Evolutionary conservation across 2,797 vertebrate genomes (phyloP).

Genomic region (Uromys caudimaculatus): DNA sequence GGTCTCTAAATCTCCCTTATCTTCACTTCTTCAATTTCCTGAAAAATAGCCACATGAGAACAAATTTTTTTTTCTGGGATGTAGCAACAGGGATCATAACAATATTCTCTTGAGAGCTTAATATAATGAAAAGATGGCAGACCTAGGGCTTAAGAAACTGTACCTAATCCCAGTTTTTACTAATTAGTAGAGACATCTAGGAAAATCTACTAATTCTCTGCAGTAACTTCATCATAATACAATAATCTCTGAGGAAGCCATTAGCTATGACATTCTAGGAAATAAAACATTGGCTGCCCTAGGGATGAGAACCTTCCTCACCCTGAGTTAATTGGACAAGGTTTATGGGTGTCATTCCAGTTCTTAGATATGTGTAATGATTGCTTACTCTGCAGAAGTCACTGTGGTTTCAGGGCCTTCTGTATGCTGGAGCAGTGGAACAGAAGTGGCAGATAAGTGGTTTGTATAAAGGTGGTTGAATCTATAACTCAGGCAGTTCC

Average conservation of each 20-base stretch:
- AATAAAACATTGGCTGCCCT: constrained; percentile 50
- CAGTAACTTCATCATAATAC: constrained; percentile 9
- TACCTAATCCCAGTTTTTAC: constrained; percentile 25
- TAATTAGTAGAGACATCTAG: constrained; percentile 67
- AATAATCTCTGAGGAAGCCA: constrained; percentile 55
- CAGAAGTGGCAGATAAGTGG: neutral
- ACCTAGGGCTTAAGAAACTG: constrained; percentile 39
- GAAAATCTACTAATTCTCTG: constrained; percentile 64
- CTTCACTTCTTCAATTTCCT: constrained; percentile 72
- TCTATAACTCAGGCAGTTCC: neutral
- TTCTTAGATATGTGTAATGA: constrained; percentile 48
- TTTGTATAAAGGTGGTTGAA: constrained; percentile 33
- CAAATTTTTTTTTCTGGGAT: constrained; percentile 34
- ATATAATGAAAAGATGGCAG: constrained; percentile 57
- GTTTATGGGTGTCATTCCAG: neutral
- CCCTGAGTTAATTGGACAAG: constrained; percentile 55
- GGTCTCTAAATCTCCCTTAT: constrained; percentile 66
- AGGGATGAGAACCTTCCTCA: constrained; percentile 48
- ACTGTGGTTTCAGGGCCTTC: constrained; percentile 31
- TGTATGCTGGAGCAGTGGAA: neutral
- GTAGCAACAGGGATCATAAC: constrained; percentile 47
- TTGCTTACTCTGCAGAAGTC: constrained; percentile 36
- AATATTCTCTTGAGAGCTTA: constrained; percentile 58
- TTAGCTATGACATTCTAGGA: constrained; percentile 70
- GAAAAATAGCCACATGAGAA: constrained; percentile 46